These are phyloP conservation scores for Sciurus niger DNA, from an alignment of 2,113 vertebrate species.

Conservation along the genomic window DNA sequence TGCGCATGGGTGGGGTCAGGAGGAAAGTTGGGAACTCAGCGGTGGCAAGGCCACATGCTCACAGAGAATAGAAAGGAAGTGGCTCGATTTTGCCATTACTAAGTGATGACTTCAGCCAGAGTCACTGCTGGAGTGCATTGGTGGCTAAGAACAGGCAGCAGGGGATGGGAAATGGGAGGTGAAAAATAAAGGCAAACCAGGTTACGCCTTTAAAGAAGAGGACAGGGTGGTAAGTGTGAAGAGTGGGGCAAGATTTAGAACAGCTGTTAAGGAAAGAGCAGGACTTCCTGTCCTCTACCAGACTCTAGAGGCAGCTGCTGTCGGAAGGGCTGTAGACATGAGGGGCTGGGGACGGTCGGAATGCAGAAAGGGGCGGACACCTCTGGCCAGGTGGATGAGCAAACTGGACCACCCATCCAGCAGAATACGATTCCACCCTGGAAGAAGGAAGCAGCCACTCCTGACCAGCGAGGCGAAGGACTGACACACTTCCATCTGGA, in stretches of 20 bases:
- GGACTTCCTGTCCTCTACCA: not conserved
- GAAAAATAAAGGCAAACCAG: not conserved
- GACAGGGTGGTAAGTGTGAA: not conserved
- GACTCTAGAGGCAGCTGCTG: not conserved
- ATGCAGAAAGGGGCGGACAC: not conserved
- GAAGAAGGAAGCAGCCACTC: not conserved
- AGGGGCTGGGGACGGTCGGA: too few relatives aligned
- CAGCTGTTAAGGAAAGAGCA: not conserved
- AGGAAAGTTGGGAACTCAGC: rapidly evolving
- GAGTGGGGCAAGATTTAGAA: not conserved
- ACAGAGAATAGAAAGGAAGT: not conserved
- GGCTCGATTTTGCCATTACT: rapidly evolving
- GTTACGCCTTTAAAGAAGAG: not conserved
- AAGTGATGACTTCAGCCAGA: not conserved
- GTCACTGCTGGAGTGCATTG: not conserved
- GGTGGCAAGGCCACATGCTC: not conserved
- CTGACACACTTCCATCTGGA: not conserved
- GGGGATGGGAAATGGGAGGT: not conserved
- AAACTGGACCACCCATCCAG: too few relatives aligned
- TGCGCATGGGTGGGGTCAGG: not conserved
- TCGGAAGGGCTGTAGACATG: not conserved
- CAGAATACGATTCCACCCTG: rapidly evolving
- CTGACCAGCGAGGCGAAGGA: not conserved
- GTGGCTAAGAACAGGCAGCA: not conserved
- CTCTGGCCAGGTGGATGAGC: too few relatives aligned